Base-by-base conservation (phyloP, 2,888 invertebrate species). In the Acanthosepion esculentum region DNA sequence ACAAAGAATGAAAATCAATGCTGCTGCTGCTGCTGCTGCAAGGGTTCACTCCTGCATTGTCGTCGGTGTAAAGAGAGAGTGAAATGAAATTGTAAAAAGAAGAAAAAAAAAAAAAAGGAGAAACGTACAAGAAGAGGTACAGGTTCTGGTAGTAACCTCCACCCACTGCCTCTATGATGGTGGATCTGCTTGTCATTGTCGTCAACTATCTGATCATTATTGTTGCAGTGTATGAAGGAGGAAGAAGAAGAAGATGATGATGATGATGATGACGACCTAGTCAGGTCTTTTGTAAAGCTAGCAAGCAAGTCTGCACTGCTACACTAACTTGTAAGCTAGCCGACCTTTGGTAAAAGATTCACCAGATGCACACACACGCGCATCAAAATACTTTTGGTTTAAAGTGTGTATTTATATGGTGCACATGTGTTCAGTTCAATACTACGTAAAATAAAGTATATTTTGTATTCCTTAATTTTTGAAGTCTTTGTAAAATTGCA, bases 161-260 rank as follows among this genome's bases (percentile, higher is more conserved):
- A 78, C 78, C 78, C 78, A 78, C n/a, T 78, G n/a, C 78, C 78
- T 78, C 5, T 78, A 15, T 18, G 78, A 33, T 33, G n/a, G 78
- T 78, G 78, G 78, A 78, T 78, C 78, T 33, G 78, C 78, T 78
- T 78, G 59, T 59, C 59, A 59, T 59, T 59, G 59, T 59, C 23
- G 59, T 78, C 78, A 78, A 78, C 78, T 78, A 78, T n/a, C n/a
- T 33, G n/a, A 78, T 78, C n/a, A 78, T 78, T 78, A 78, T n/a
- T 33, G n/a, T 78, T 33, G 78, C 33, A 78, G 78, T 78, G n/a
- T 78, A 78, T 78, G 78, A 78, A 78, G 78, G 8, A 78, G 20
- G n/a, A 78, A 12, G 78, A 41, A 2, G 41, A 41, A 2, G 41
- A 41, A 41, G 41, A 41, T 3, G 41, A 41, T 41, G 41, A 41